These are phyloP conservation scores for Salticus scenicus DNA, from an alignment of 2,888 invertebrate species.

Conservation along the genomic window DNA sequence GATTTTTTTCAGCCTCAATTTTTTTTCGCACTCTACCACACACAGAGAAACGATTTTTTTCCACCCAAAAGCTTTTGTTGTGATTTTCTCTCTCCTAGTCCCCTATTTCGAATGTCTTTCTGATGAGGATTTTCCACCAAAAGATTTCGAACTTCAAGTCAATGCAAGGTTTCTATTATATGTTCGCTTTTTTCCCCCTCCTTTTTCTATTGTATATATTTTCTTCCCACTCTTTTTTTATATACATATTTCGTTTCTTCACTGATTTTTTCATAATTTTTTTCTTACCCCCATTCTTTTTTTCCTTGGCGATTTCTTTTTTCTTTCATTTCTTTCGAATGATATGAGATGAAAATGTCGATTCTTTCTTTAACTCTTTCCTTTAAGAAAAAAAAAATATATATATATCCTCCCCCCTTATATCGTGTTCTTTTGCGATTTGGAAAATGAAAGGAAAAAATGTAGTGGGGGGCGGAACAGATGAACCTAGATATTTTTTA, in stretches of 20 bases:
- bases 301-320: conserved; percentile 45
- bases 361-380: conserved; percentile 67
- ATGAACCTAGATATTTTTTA: not conserved
- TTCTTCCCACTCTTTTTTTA: conserved; percentile 4
- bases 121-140: conserved; percentile 68
- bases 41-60: conserved; percentile 47
- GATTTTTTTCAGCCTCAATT: conserved; percentile 23
- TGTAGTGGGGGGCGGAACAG: not conserved
- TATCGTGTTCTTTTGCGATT: conserved; percentile 60
- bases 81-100: conserved; percentile 18
- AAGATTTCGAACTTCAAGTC: conserved; percentile 66
- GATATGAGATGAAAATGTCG: conserved; percentile 69
- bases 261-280: not conserved
- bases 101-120: conserved; percentile 60
- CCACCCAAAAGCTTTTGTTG: not conserved
- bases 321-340: conserved; percentile 53
- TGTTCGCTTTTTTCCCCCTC: conserved; percentile 27
- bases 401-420: not conserved
- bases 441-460: conserved; percentile 33
- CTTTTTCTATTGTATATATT: conserved; percentile 39
- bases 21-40: conserved; percentile 47
- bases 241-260: conserved; percentile 10
- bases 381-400: conserved; percentile 3
- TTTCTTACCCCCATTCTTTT: conserved; percentile 12
- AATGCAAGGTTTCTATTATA: conserved; percentile 69